phyloP scores from a whole-genome alignment of 2,888 invertebrate species.

The Philereme vetulata region DNA sequence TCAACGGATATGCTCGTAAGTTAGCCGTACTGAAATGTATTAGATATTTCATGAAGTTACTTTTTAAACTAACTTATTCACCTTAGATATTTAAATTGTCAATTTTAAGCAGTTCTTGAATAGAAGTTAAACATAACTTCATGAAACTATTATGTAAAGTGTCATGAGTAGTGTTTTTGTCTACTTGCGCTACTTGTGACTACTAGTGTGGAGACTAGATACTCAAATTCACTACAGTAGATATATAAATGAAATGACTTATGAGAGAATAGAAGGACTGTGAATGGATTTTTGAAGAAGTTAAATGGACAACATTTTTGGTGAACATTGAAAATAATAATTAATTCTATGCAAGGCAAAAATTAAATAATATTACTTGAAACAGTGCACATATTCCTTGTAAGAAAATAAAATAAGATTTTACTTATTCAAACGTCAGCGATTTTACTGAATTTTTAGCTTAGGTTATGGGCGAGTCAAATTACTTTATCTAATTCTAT shows the following conservation, averaged over 20 bases:
- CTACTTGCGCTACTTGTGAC: constrained; percentile 38
- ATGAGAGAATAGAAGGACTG: constrained; percentile 4
- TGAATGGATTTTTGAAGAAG: constrained; percentile 10
- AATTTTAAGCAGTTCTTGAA: background rate
- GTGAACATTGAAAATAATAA: background rate
- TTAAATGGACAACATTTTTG: background rate
- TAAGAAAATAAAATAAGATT: background rate
- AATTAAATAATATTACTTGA: background rate
- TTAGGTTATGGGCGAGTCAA: constrained; percentile 16
- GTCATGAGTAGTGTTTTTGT: constrained; percentile 35
- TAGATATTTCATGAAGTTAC: constrained; percentile 42
- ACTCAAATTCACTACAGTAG: constrained; percentile 7
- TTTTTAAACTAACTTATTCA: background rate
- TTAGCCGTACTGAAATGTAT: constrained; percentile 40
- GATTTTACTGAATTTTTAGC: constrained; percentile 5
- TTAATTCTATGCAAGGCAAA: background rate
- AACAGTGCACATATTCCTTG: background rate
- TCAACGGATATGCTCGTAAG: constrained; percentile 30
- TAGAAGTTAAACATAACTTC: constrained; percentile 31
- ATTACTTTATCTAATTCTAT: constrained; percentile 20
- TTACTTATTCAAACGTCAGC: background rate
- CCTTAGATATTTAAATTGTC: background rate
- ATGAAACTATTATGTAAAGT: constrained; percentile 34
- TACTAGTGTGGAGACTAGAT: constrained; percentile 14
- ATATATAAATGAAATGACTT: constrained; percentile 14